phyloP scores from a whole-genome alignment of 2,888 invertebrate genomes.

The Frankliniella fusca region DNA sequence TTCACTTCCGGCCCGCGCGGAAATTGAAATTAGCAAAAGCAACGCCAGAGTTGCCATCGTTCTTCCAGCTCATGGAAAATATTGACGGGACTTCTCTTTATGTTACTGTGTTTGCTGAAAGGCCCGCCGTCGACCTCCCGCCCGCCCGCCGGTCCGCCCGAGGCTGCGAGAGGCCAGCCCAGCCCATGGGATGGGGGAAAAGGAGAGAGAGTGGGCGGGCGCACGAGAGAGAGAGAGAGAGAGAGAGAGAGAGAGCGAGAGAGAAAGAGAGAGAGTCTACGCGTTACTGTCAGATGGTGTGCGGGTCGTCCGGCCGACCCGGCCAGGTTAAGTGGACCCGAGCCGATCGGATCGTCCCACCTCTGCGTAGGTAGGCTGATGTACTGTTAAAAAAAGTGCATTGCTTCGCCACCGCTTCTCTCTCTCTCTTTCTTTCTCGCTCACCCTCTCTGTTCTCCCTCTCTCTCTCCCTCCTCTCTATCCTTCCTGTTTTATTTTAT shows the following conservation, averaged over 20 bases:
- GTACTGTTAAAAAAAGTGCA: too few relatives aligned
- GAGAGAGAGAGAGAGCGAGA: too few relatives aligned
- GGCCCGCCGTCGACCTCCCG: not conserved
- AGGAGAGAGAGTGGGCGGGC: not conserved
- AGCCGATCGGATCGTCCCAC: too few relatives aligned
- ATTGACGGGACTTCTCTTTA: not conserved
- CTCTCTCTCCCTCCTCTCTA: not conserved
- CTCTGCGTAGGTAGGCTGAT: too few relatives aligned
- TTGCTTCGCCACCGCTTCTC: too few relatives aligned
- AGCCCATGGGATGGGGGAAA: not conserved
- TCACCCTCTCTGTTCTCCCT: not conserved
- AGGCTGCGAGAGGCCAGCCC: not conserved
- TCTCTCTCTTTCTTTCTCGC: not conserved
- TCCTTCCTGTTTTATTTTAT: not conserved
- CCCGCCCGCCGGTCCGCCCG: not conserved
- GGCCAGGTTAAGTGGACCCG: too few relatives aligned
- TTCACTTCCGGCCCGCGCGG: not conserved
- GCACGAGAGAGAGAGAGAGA: not conserved
- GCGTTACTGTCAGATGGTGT: too few relatives aligned
- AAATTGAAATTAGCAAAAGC: slow-evolving; percentile 1
- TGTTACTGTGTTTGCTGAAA: not conserved
- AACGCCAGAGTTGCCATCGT: not conserved
- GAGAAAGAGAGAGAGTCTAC: too few relatives aligned
- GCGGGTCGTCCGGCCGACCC: too few relatives aligned
- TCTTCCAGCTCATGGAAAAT: not conserved